Evolutionary conservation across 2,797 vertebrate species (phyloP), one percentile per base, ranked within the genome.

Genomic region (Zonotrichia albicollis): DNA sequence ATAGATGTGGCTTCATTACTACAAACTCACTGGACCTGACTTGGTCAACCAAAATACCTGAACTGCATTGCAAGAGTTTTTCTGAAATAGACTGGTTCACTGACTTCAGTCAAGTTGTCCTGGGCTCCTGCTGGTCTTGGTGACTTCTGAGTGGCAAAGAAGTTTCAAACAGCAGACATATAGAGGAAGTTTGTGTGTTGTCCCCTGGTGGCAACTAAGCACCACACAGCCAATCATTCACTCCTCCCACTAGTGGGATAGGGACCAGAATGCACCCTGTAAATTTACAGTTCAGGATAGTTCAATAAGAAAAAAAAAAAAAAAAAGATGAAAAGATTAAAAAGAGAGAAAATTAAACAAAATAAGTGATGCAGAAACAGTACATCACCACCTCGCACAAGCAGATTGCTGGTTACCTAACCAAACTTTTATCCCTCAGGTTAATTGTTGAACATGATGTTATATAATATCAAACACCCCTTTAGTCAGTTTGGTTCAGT

Each of bases 391-490:
- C 4, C 7, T 57, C 11, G 13, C 2, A 57, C 14, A 64, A 57
- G 4, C 0, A 13, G 13, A 43, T 13, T 10, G 2, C 46, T 64
- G 12, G 3, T 22, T 65, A 27, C 21, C 25, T 34, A 53, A 34
- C 1, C n/a, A 34, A 58, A 45, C 2, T 45, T 2, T 0, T 50
- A 45, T 74, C 22, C 12, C 14, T 66, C 34, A 29, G 5, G 4
- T 74, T 66, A 66, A 18, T 40, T 66, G 9, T 22, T 70, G 19
- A 81, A 4, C 4, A 45, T 66, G 38, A 46, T 55, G 5, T 19
- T 30, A 34, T 26, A 40, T 11, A 21, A 10, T 22, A 23, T 10
- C 5, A 15, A 58, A 40, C 77, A 57, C 13, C 5, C 5, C 34
- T 64, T 54, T 20, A 3, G 3, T 62, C 23, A 32, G 4, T 36